Evolutionary conservation across 37 sponge, comb jelly and placozoan species (phyloP).

Genomic region (Amphimedon queenslandica): DNA sequence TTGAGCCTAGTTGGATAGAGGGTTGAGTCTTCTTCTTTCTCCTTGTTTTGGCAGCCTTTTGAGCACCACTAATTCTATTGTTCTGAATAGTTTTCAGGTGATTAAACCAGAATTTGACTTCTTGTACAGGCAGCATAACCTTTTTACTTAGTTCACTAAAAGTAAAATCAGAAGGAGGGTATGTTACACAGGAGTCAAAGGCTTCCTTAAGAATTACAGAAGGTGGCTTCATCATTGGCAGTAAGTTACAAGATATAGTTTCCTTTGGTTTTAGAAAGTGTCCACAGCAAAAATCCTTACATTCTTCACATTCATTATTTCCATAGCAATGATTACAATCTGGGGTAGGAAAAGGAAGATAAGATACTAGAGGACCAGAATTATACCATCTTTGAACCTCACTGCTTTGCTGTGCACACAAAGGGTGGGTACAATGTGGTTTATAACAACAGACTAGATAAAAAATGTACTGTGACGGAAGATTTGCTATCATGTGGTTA

Average conservation of each 20-base stretch:
- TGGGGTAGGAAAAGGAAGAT: slow-evolving; percentile 16
- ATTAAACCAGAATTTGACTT: not conserved
- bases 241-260: no score
- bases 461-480: slow-evolving; percentile 3
- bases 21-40: no score
- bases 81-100: not conserved
- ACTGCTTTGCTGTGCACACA: not conserved
- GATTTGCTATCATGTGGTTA: no score
- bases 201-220: not conserved
- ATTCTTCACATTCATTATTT: not conserved
- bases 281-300: slow-evolving; percentile 10
- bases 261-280: slow-evolving; percentile 12
- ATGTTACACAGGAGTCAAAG: not conserved
- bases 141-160: not conserved
- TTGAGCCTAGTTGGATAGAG: no score
- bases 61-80: not conserved
- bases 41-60: no score
- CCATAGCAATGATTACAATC: slow-evolving; percentile 16
- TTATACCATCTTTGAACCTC: not conserved
- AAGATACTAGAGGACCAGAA: slow-evolving; percentile 18
- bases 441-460: slow-evolving; percentile 8
- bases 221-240: no score
- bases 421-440: slow-evolving; percentile 7
- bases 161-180: not conserved
- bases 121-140: slow-evolving; percentile 5